Evolutionary conservation across 2,113 vertebrate species (phyloP).

Genomic region (Oryzias javanicus): DNA sequence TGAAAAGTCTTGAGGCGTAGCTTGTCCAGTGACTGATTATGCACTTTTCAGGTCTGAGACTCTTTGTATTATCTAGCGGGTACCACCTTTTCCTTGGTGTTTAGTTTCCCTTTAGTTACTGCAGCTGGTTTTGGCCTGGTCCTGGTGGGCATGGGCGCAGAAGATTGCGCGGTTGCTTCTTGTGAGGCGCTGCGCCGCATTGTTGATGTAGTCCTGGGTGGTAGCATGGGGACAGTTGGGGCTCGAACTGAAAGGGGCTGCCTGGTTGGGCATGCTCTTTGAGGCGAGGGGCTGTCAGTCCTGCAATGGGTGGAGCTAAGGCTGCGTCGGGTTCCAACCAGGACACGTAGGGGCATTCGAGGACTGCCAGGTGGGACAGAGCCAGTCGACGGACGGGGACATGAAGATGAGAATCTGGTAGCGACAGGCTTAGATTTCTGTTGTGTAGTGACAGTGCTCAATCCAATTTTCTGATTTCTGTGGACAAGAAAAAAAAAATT

Average conservation of each 20-base stretch:
- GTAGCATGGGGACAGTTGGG: conserved; percentile 60
- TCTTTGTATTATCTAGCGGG: conserved; percentile 86
- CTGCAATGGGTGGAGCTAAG: conserved; percentile 82
- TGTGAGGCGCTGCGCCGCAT: conserved; percentile 73
- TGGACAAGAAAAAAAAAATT: conserved; percentile 17
- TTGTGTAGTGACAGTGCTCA: conserved; percentile 40
- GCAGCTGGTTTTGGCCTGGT: conserved; percentile 79
- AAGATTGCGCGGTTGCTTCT: conserved; percentile 71
- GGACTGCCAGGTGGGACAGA: conserved; percentile 72
- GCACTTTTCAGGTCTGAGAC: conserved; percentile 50
- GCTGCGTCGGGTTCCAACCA: conserved; percentile 77
- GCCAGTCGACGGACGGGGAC: conserved; percentile 41
- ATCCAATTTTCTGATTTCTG: conserved; percentile 78
- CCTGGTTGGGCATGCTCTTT: conserved; percentile 75
- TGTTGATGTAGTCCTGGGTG: conserved; percentile 63
- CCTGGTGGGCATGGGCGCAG: conserved; percentile 63
- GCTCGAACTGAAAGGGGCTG: conserved; percentile 71
- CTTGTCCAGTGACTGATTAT: conserved; percentile 54
- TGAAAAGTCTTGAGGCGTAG: conserved; percentile 58
- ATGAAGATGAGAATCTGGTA: conserved; percentile 59
- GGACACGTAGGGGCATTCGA: conserved; percentile 68
- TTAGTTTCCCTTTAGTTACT: conserved; percentile 80
- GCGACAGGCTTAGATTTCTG: conserved; percentile 54
- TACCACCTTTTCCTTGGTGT: conserved; percentile 74
- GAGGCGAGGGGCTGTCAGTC: conserved; percentile 87